Evolutionary conservation across 2,113 vertebrate species (phyloP).

Genomic region (Brachypteracias leptosomus): DNA sequence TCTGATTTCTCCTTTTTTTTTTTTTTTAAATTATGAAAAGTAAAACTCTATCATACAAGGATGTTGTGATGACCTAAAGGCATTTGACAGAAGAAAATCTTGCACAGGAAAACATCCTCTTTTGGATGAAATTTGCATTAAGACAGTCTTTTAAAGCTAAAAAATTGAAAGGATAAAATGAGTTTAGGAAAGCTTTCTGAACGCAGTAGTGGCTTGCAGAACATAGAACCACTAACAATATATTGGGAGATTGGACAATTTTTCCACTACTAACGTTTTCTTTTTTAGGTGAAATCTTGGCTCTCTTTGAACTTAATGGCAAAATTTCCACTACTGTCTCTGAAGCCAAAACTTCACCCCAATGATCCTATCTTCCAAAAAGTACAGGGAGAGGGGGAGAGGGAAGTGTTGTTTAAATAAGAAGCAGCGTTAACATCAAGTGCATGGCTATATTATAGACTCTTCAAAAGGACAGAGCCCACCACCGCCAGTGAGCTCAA

Average conservation of each 20-base stretch:
- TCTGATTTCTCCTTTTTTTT: not conserved
- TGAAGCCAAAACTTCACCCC: not conserved
- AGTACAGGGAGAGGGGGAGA: not conserved
- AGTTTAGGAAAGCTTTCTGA: not conserved
- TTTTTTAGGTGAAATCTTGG: not conserved
- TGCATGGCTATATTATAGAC: rapidly evolving
- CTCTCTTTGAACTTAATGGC: not conserved
- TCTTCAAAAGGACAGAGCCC: not conserved
- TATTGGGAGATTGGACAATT: not conserved
- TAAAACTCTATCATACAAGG: not conserved
- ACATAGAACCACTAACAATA: not conserved
- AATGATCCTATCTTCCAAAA: not conserved
- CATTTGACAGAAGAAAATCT: not conserved
- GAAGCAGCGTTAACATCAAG: not conserved
- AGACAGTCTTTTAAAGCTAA: not conserved
- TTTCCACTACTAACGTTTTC: not conserved
- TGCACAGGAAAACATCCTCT: not conserved
- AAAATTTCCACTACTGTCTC: not conserved
- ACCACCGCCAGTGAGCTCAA: not conserved
- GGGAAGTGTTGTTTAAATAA: not conserved
- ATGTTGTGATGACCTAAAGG: not conserved
- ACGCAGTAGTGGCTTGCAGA: not conserved
- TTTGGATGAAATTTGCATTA: not conserved
- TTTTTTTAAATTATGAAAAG: not conserved
- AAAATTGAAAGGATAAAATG: not conserved